Evolutionary conservation across 2,113 vertebrate species (phyloP).

Genomic region (Setophaga kirtlandii): DNA sequence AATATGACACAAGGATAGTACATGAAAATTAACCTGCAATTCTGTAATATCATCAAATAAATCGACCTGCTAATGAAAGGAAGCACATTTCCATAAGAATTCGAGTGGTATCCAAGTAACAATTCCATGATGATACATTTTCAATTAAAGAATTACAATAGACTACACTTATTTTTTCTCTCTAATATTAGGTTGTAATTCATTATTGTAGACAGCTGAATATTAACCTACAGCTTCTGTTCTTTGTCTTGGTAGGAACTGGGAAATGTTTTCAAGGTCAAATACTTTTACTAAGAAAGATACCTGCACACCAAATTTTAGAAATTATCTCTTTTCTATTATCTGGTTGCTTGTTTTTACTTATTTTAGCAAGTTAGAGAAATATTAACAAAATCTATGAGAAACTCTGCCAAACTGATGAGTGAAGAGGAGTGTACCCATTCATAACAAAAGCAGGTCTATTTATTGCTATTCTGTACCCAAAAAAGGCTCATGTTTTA

Average conservation of each 20-base stretch:
- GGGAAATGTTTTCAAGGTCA: neutral
- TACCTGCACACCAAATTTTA: neutral
- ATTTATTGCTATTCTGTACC: neutral
- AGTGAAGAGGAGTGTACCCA: neutral
- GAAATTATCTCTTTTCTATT: neutral
- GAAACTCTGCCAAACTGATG: neutral
- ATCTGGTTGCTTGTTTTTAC: neutral
- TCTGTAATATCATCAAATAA: constrained; percentile 44
- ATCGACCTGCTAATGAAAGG: constrained; percentile 48
- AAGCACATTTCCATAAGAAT: constrained; percentile 55
- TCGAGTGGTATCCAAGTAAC: constrained; percentile 29
- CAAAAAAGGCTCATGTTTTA: neutral
- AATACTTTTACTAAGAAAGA: neutral
- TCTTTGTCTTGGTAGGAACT: constrained; percentile 27
- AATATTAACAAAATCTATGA: neutral
- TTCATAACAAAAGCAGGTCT: neutral
- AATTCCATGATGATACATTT: constrained; percentile 1
- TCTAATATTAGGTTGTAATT: constrained; percentile 14
- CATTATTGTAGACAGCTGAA: neutral
- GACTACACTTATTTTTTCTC: neutral
- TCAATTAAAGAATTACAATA: constrained; percentile 52
- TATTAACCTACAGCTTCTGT: constrained; percentile 28
- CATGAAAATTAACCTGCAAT: constrained; percentile 60
- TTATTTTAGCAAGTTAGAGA: neutral
- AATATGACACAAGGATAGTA: constrained; percentile 5